Conservation (phyloP, 2,113 vertebrate genomes). For the Echinops telfairi region DNA sequence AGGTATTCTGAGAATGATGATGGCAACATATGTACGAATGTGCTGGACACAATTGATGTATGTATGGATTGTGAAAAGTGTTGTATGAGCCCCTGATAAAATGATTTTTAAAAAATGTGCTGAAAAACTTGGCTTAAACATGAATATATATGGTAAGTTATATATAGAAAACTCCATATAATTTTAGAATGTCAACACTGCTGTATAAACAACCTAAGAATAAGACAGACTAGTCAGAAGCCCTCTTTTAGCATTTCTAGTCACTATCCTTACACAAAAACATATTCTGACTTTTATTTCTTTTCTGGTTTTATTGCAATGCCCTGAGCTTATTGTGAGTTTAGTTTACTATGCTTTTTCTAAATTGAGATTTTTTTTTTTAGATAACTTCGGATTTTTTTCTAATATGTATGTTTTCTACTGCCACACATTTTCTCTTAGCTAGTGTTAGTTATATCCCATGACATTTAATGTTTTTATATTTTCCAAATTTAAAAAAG, state of each 20-base stretch:
- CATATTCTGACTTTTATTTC: no score
- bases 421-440: conserved; percentile 23
- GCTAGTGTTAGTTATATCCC: neutral
- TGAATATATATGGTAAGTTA: neutral
- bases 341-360: conserved; percentile 31
- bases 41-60: no score
- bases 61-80: no score
- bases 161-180: neutral
- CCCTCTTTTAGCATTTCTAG: neutral
- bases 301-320: no score
- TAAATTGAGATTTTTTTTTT: conserved; percentile 29
- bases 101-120: no score
- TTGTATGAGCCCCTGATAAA: no score
- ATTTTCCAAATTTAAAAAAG: neutral
- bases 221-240: neutral
- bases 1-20: no score
- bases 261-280: neutral
- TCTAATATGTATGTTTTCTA: neutral
- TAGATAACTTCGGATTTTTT: no score
- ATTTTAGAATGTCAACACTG: neutral
- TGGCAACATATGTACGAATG: no score
- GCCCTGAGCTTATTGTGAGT: neutral
- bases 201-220: neutral
- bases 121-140: no score
- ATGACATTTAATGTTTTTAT: neutral